Conservation (phyloP, 2,888 invertebrate species). For the Myopa testacea region DNA sequence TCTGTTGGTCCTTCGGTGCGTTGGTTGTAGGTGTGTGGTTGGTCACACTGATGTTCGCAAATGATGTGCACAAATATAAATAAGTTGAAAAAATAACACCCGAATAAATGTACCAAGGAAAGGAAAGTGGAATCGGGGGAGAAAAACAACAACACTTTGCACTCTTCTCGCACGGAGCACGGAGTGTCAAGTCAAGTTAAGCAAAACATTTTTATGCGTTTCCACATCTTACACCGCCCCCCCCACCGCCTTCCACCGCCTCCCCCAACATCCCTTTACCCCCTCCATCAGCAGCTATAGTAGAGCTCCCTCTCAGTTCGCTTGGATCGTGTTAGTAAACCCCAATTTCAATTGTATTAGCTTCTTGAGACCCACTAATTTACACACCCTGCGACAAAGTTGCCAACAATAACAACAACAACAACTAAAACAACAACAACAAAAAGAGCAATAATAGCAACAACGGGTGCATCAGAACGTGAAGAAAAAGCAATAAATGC, state of each 20-base stretch:
- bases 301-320: neutral
- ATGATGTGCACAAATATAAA: too few relatives aligned
- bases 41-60: too few relatives aligned
- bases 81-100: too few relatives aligned
- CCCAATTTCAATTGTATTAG: conserved; percentile 27
- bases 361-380: neutral
- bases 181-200: conserved; percentile 33
- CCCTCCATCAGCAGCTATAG: neutral
- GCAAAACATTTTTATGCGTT: conserved; percentile 26
- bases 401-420: too few relatives aligned
- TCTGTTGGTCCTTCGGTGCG: too few relatives aligned
- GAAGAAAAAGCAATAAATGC: conserved; percentile 60
- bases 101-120: too few relatives aligned
- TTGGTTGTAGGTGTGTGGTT: too few relatives aligned
- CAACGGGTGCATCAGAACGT: conserved; percentile 62
- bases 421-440: conserved; percentile 50
- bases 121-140: too few relatives aligned
- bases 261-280: neutral
- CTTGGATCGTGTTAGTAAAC: conserved; percentile 44
- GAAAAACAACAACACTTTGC: too few relatives aligned
- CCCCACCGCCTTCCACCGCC: neutral
- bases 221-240: neutral
- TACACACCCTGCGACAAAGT: too few relatives aligned
- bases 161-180: neutral
- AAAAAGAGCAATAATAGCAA: conserved; percentile 45